Evolutionary conservation across 1,140 invertebrate species (phyloP).

Genomic region (Amphibalanus amphitrite): DNA sequence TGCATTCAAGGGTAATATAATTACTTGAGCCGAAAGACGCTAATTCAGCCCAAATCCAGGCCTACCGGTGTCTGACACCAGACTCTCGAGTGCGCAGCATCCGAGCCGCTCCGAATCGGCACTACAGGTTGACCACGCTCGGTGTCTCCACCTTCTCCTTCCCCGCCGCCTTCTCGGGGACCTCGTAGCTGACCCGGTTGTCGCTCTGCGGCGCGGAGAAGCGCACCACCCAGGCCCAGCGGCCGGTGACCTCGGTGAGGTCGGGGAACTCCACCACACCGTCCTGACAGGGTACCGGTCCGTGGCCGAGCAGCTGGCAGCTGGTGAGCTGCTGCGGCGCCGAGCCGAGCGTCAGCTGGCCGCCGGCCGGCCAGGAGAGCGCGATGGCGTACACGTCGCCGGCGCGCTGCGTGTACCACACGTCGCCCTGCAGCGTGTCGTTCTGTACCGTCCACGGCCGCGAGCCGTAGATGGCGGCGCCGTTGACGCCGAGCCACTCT

Average conservation of each 20-base stretch:
- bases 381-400: conserved; percentile 3
- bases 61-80: no score
- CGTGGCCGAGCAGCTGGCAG: no score
- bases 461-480: conserved; percentile 72
- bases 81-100: no score
- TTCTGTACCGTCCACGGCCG: conserved; percentile 65
- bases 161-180: no score
- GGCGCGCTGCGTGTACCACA: conserved; percentile 22
- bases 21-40: no score
- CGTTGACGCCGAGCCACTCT: conserved; percentile 61
- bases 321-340: conserved; percentile 10
- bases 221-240: conserved; percentile 12
- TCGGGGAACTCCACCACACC: conserved; percentile 10
- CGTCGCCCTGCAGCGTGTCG: conserved; percentile 47
- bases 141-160: no score
- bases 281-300: not conserved
- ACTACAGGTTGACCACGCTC: no score
- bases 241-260: not conserved
- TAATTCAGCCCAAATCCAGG: no score
- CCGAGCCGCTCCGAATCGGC: no score
- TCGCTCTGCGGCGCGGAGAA: not conserved
- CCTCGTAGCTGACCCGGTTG: no score
- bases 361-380: conserved; percentile 9
- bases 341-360: conserved; percentile 22
- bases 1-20: no score